Evolutionary conservation across 2,888 invertebrate genomes (phyloP).

Genomic region (Euproctis similis): DNA sequence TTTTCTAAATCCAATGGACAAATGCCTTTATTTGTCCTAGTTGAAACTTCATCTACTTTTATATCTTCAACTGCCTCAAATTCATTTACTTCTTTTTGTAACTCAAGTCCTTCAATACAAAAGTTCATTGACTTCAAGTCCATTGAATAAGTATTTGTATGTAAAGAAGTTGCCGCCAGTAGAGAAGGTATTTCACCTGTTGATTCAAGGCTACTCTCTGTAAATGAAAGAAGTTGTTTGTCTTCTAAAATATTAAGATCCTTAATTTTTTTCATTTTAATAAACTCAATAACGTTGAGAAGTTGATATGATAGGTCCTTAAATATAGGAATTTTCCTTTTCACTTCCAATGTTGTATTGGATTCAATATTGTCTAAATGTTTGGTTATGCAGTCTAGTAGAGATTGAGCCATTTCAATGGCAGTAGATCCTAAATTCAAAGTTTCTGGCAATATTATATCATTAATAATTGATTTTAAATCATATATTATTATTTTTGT

Average conservation of each 20-base stretch:
- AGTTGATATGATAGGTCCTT: slow-evolving; percentile 40
- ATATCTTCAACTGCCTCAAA: not conserved
- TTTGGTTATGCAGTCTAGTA: slow-evolving; percentile 28
- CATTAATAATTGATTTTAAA: slow-evolving; percentile 35
- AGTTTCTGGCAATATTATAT: slow-evolving; percentile 25
- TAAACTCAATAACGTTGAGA: slow-evolving; percentile 20
- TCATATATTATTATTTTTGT: slow-evolving; percentile 57
- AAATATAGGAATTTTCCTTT: slow-evolving; percentile 61
- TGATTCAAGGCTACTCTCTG: too few relatives aligned
- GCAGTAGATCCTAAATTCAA: slow-evolving; percentile 19
- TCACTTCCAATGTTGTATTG: slow-evolving; percentile 48
- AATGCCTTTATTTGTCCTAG: not conserved
- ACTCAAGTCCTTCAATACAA: too few relatives aligned
- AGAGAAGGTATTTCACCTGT: too few relatives aligned
- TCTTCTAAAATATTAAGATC: too few relatives aligned
- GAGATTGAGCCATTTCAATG: slow-evolving; percentile 14
- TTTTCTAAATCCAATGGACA: too few relatives aligned
- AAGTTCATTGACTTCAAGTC: too few relatives aligned
- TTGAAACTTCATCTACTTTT: not conserved
- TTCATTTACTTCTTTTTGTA: not conserved
- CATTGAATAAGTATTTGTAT: too few relatives aligned
- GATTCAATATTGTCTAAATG: slow-evolving; percentile 35
- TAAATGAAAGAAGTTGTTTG: too few relatives aligned
- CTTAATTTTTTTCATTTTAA: slow-evolving; percentile 20
- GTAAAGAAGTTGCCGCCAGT: too few relatives aligned